phyloP scores from a whole-genome alignment of 2,113 vertebrate genomes.

The Tyto alba region DNA sequence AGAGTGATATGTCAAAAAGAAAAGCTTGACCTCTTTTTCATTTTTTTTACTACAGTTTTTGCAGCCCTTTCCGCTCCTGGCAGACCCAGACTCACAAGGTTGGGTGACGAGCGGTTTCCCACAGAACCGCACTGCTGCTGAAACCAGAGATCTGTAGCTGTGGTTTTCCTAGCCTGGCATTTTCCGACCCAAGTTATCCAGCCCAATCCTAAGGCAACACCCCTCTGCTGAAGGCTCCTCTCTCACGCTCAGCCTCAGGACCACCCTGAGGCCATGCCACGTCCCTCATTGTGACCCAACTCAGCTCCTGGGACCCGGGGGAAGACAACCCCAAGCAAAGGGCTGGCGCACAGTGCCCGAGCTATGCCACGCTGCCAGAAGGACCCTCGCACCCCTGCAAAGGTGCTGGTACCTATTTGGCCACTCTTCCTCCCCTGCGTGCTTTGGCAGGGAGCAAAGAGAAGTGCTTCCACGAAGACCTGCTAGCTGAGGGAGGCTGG shows the following conservation, averaged over 20 bases:
- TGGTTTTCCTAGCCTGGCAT: neutral
- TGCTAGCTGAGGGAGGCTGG: neutral
- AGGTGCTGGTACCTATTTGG: neutral
- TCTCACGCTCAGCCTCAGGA: neutral
- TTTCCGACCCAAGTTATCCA: neutral
- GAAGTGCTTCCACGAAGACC: neutral
- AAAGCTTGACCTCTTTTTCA: neutral
- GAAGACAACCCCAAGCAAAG: neutral
- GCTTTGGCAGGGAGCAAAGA: neutral
- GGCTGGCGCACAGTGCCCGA: neutral
- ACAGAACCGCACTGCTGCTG: neutral
- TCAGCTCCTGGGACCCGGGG: neutral
- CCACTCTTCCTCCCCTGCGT: neutral
- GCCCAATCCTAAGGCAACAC: neutral
- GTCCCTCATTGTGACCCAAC: neutral
- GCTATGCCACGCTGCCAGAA: neutral
- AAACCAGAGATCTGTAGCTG: neutral
- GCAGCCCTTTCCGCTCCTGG: neutral
- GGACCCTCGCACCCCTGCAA: neutral
- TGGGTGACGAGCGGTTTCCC: neutral
- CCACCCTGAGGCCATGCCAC: neutral
- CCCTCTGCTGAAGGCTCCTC: neutral
- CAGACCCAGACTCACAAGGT: neutral
- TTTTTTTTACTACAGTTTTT: neutral
- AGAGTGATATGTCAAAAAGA: neutral